These are phyloP conservation scores for Gulo gulo DNA, from an alignment of 2,113 vertebrate genomes.

Conservation along the genomic window DNA sequence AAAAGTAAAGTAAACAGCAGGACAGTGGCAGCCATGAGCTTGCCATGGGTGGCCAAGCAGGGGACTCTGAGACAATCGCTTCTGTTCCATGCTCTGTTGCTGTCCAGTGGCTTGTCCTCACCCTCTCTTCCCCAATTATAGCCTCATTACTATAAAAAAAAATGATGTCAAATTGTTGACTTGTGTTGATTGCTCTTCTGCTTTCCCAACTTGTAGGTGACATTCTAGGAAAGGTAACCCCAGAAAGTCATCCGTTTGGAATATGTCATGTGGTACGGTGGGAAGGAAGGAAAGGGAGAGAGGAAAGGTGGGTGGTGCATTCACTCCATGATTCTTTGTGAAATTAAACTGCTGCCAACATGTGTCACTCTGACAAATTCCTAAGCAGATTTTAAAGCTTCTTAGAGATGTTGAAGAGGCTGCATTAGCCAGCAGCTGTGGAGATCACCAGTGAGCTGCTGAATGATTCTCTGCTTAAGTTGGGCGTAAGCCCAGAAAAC, in stretches of 20 bases:
- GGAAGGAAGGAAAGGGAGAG: neutral
- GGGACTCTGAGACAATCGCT: neutral
- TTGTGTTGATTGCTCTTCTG: neutral
- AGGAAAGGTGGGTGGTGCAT: neutral
- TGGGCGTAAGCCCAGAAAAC: neutral
- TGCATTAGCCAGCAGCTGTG: neutral
- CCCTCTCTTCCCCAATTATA: neutral
- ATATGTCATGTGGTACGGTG: neutral
- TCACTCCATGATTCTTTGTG: neutral
- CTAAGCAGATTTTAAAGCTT: constrained; percentile 12
- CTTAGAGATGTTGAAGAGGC: neutral
- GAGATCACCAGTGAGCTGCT: neutral
- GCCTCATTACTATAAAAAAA: neutral
- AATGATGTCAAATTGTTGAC: neutral
- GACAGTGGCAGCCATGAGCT: fast-evolving
- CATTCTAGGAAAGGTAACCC: neutral
- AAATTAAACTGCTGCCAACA: neutral
- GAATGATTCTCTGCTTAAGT: neutral
- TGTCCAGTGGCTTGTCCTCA: neutral
- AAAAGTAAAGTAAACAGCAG: neutral
- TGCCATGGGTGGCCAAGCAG: fast-evolving
- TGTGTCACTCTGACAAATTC: neutral
- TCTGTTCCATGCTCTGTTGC: neutral
- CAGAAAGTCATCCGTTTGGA: neutral
- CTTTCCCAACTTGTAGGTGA: neutral